phyloP scores from a whole-genome alignment of 2,797 vertebrate genomes.

The Urocyon cinereoargenteus region DNA sequence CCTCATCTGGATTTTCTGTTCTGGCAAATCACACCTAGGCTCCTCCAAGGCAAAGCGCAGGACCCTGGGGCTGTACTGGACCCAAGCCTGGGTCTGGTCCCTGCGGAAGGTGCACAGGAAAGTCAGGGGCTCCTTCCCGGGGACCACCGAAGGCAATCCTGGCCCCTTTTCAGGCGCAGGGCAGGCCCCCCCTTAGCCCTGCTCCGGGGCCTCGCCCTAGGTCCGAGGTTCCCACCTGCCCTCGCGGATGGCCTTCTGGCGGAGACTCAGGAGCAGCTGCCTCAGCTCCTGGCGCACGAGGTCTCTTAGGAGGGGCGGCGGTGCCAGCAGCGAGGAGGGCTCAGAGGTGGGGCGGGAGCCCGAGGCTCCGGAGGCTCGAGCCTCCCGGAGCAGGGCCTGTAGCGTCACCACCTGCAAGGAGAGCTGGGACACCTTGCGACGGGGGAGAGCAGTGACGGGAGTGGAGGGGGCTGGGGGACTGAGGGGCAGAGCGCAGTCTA shows the following conservation, averaged over 20 bases:
- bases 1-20: constrained; percentile 38
- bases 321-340: constrained; percentile 84
- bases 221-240: constrained; percentile 86
- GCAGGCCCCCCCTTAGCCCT: not conserved
- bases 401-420: constrained; percentile 85
- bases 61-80: constrained; percentile 88
- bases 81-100: constrained; percentile 86
- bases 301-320: constrained; percentile 87
- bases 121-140: not conserved
- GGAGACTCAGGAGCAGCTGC: constrained; percentile 87
- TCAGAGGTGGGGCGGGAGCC: constrained; percentile 17
- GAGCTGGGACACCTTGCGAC: constrained; percentile 56
- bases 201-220: not conserved
- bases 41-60: constrained; percentile 90
- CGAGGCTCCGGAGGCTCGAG: constrained; percentile 35
- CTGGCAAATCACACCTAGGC: constrained; percentile 16
- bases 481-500: not conserved
- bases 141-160: not conserved
- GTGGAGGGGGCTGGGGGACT: too few relatives aligned
- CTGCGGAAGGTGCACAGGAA: constrained; percentile 81
- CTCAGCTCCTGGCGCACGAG: constrained; percentile 88
- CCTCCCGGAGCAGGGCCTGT: constrained; percentile 84
- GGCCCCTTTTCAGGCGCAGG: not conserved
- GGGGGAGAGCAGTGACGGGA: not conserved
- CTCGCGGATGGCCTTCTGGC: constrained; percentile 84